Conservation (phyloP, 2,113 vertebrate species). For the Cololabis saira region DNA sequence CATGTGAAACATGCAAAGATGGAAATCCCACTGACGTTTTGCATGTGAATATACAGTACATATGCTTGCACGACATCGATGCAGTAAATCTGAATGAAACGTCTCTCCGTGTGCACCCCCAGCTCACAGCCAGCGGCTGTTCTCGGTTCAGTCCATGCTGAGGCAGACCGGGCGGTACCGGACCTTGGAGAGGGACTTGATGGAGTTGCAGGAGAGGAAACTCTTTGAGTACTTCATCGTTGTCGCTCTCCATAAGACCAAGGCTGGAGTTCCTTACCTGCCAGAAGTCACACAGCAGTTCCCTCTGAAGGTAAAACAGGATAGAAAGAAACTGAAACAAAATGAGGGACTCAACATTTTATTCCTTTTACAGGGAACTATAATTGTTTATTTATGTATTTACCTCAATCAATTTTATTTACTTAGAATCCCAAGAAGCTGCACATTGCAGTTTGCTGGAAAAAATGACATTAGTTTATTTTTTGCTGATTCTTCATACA, state of each 20-base stretch:
- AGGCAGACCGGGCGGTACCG: slow-evolving; percentile 87
- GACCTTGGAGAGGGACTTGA: slow-evolving; percentile 87
- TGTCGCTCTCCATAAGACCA: slow-evolving; percentile 92
- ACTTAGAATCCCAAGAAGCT: background rate
- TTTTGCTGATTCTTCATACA: no score
- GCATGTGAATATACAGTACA: background rate
- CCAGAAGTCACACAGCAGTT: slow-evolving; percentile 97
- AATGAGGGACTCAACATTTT: background rate
- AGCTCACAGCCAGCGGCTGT: slow-evolving; percentile 95
- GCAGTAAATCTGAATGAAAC: background rate
- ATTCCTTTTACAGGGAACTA: background rate
- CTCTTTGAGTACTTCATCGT: slow-evolving; percentile 97
- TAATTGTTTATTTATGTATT: background rate
- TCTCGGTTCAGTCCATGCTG: slow-evolving; percentile 92
- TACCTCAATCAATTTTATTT: background rate
- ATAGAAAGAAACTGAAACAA: background rate
- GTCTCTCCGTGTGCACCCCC: background rate
- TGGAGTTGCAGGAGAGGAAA: slow-evolving; percentile 90
- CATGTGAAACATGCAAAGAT: slow-evolving; percentile 1
- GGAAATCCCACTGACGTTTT: background rate
- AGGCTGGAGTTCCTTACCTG: slow-evolving; percentile 89
- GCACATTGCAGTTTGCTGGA: no score
- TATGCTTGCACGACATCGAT: background rate
- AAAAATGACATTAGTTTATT: no score
- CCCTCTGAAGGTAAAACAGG: slow-evolving; percentile 86